These are phyloP conservation scores for Eilema caniola DNA, from an alignment of 2,888 invertebrate species.

Conservation along the genomic window DNA sequence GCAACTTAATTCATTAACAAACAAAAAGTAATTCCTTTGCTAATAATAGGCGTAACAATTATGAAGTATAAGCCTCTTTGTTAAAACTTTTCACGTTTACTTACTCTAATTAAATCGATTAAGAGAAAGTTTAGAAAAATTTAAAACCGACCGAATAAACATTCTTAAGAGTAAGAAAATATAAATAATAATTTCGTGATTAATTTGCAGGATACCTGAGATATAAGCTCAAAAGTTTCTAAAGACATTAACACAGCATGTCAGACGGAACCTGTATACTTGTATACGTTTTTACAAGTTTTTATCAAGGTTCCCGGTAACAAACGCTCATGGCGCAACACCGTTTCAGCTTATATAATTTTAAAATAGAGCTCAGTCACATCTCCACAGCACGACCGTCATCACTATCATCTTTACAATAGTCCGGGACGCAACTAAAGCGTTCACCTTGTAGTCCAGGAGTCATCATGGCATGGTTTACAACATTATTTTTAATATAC, in stretches of 20 bases:
- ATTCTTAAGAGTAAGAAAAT: not conserved
- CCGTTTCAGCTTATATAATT: too few species aligned
- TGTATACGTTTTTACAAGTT: not conserved
- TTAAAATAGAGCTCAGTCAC: too few species aligned
- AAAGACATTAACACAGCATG: too few species aligned
- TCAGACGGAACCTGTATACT: not conserved
- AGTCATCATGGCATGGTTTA: too few species aligned
- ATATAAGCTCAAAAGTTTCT: not conserved
- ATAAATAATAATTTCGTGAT: not conserved
- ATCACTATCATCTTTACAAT: too few species aligned
- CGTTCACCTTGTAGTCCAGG: too few species aligned
- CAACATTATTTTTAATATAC: too few species aligned
- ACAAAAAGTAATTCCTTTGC: slow-evolving; percentile 17
- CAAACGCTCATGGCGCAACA: too few species aligned
- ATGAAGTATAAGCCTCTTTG: slow-evolving; percentile 15
- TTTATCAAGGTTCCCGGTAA: too few species aligned
- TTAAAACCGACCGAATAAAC: not conserved
- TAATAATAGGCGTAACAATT: slow-evolving; percentile 24
- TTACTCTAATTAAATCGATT: slow-evolving; percentile 17
- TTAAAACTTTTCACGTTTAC: slow-evolving; percentile 12
- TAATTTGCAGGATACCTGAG: not conserved
- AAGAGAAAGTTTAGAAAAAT: slow-evolving; percentile 6
- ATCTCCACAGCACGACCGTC: too few species aligned
- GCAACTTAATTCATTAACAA: slow-evolving; percentile 11
- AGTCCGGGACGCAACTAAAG: too few species aligned